These are phyloP conservation scores for Caenorhabditis wallacei DNA, from an alignment of 2,888 invertebrate species.

Conservation along the genomic window DNA sequence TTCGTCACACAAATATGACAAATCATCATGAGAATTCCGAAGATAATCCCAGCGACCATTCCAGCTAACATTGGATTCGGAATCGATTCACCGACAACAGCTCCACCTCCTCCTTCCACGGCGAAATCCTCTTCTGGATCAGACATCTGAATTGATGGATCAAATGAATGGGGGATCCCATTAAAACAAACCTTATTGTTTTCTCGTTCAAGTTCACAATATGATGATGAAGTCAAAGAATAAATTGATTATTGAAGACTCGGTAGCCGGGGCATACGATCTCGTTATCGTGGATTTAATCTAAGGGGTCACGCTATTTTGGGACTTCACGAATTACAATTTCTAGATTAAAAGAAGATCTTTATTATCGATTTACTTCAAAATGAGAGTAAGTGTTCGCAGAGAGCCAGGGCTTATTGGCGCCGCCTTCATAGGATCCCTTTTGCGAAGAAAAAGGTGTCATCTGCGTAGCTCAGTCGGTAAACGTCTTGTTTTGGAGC, in stretches of 20 bases:
- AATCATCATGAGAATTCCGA: constrained; percentile 46
- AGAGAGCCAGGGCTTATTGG: too few relatives aligned
- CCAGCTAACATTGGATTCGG: constrained; percentile 43
- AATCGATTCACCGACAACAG: constrained; percentile 52
- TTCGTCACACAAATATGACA: constrained; percentile 44
- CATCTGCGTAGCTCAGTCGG: too few relatives aligned
- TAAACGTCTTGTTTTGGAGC: too few relatives aligned
- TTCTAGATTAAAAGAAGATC: too few relatives aligned
- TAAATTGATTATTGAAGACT: neutral
- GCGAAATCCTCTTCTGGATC: neutral
- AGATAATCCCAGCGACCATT: constrained; percentile 23
- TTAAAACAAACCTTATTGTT: too few relatives aligned
- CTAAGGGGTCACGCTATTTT: neutral
- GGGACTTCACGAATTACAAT: neutral
- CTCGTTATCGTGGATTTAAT: constrained; percentile 2
- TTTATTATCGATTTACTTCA: neutral
- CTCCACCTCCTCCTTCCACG: neutral
- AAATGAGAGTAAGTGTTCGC: neutral
- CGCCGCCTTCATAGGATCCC: too few relatives aligned
- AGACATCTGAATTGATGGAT: constrained; percentile 25
- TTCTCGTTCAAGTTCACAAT: constrained; percentile 34
- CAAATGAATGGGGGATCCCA: neutral
- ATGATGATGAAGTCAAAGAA: constrained; percentile 21
- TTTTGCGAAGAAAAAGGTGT: too few relatives aligned
- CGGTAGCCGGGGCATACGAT: neutral